Evolutionary conservation across 2,888 invertebrate genomes (phyloP).

Genomic region (Caenorhabditis imperialis): DNA sequence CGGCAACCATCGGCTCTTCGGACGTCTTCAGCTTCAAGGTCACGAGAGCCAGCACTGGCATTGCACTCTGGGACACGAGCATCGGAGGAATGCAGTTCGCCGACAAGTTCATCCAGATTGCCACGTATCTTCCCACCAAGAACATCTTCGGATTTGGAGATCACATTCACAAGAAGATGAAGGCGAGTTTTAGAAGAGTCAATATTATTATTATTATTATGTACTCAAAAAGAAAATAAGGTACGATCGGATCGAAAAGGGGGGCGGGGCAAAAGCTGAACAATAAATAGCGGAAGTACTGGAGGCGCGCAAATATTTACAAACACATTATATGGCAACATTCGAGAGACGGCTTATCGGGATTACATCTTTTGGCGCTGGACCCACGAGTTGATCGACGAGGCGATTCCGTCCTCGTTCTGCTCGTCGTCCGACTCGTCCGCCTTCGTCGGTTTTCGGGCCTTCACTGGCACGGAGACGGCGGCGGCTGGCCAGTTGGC

Average conservation of each 20-base stretch:
- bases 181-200: conserved; percentile 62
- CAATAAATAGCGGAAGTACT: conserved; percentile 30
- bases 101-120: conserved; percentile 75
- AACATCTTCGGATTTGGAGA: conserved; percentile 76
- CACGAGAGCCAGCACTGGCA: conserved; percentile 43
- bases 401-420: conserved; percentile 58
- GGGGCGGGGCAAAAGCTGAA: conserved; percentile 12
- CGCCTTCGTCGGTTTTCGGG: conserved; percentile 42
- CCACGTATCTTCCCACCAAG: conserved; percentile 69
- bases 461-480: conserved; percentile 67
- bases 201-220: conserved; percentile 2
- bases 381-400: conserved; percentile 70
- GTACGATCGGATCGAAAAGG: conserved; percentile 4
- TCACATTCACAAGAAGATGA: conserved; percentile 71
- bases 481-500: conserved; percentile 73
- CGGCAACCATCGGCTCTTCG: conserved; percentile 24
- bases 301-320: conserved; percentile 31
- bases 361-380: conserved; percentile 60
- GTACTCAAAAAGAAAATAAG: background rate
- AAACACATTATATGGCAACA: conserved; percentile 35
- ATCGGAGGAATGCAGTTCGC: conserved; percentile 72
- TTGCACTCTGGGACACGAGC: conserved; percentile 59
- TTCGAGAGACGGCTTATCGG: conserved; percentile 6
- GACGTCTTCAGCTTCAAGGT: conserved; percentile 56
- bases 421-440: conserved; percentile 31